Evolutionary conservation across 1,140 invertebrate genomes (phyloP).

Genomic region (Pseudomyrmex gracilis): DNA sequence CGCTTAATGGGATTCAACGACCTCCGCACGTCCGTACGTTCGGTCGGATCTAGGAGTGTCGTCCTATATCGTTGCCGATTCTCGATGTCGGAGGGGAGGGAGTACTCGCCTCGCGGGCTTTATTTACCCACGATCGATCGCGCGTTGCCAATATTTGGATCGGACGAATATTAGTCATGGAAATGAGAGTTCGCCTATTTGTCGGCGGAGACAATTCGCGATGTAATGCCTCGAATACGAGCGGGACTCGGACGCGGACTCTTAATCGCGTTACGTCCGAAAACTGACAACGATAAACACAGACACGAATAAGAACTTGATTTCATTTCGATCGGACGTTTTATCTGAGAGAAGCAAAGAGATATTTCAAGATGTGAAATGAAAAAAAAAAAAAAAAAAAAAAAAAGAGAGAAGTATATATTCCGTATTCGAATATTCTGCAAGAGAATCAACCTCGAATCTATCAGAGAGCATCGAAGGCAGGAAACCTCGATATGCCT

Average conservation of each 20-base stretch:
- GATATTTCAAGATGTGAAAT: neutral
- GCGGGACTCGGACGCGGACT: neutral
- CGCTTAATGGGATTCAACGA: conserved; percentile 80
- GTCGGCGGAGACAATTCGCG: conserved; percentile 5
- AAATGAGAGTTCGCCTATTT: conserved; percentile 32
- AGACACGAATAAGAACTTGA: neutral
- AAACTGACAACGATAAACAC: neutral
- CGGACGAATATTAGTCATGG: conserved; percentile 37
- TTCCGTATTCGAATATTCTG: too few relatives aligned
- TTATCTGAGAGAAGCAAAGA: neutral
- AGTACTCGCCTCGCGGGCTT: neutral
- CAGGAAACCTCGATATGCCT: neutral
- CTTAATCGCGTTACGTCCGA: neutral
- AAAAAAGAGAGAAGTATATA: too few relatives aligned
- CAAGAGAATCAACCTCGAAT: neutral
- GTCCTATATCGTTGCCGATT: conserved; percentile 50
- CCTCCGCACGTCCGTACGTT: conserved; percentile 62
- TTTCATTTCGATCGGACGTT: neutral
- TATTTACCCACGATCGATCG: conserved; percentile 33
- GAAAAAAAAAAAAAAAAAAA: neutral
- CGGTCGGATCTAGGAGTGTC: conserved; percentile 53
- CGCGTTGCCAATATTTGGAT: conserved; percentile 49
- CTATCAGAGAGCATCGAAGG: neutral
- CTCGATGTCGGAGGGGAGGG: neutral
- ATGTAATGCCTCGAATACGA: neutral